Percentiles rank a stretch among this genome's conserved stretches.
These are phyloP conservation scores for Pipra filicauda DNA, from an alignment of 2,113 vertebrate genomes.

Conservation along the genomic window DNA sequence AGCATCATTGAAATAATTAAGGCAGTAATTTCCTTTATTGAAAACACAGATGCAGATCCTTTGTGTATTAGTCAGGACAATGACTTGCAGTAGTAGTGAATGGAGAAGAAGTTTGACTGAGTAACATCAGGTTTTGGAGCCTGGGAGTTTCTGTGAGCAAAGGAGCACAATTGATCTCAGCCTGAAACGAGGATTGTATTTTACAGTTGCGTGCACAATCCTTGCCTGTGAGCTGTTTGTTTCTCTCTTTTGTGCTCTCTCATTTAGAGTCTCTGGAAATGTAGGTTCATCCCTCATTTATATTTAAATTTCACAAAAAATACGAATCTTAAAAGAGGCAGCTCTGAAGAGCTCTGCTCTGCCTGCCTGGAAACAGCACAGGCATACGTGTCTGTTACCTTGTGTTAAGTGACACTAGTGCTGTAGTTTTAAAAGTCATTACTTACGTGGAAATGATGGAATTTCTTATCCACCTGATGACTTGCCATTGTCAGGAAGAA, in stretches of 20 bases:
- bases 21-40: background rate
- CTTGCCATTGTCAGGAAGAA: background rate
- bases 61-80: background rate
- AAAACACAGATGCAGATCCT: background rate
- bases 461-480: background rate
- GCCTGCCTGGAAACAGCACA: background rate
- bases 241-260: background rate
- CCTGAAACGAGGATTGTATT: background rate
- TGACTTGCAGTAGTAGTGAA: background rate
- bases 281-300: background rate
- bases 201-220: background rate
- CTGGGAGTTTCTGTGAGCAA: background rate
- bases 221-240: background rate
- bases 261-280: background rate
- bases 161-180: background rate
- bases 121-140: background rate
- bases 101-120: background rate
- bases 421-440: background rate
- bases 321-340: background rate
- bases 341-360: background rate
- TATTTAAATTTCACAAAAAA: constrained; percentile 6
- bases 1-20: background rate
- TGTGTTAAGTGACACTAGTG: background rate
- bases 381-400: background rate
- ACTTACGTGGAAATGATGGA: background rate